These are phyloP conservation scores for Taurulus bubalis DNA, from an alignment of 2,113 vertebrate genomes.

Conservation along the genomic window DNA sequence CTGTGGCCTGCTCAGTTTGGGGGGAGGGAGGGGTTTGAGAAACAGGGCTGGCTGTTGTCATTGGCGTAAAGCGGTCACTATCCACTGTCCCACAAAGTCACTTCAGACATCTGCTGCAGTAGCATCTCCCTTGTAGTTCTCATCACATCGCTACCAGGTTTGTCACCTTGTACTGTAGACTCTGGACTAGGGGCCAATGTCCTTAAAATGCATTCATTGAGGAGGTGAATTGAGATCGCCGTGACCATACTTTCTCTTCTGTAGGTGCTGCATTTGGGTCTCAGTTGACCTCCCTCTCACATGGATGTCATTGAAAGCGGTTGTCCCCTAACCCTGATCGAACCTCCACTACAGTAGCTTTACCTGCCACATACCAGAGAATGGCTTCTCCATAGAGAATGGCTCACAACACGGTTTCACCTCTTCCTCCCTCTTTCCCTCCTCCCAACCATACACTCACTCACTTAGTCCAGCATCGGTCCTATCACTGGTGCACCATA, in stretches of 20 bases:
- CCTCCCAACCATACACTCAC: constrained; percentile 59
- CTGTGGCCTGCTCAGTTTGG: constrained; percentile 36
- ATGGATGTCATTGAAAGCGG: constrained; percentile 70
- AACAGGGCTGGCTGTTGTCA: constrained; percentile 73
- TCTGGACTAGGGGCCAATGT: constrained; percentile 66
- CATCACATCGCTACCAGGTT: constrained; percentile 71
- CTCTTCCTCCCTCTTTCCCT: constrained; percentile 18
- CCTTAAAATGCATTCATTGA: constrained; percentile 64
- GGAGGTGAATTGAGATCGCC: constrained; percentile 49
- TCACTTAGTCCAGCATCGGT: constrained; percentile 50
- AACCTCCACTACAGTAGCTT: constrained; percentile 20
- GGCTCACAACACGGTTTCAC: constrained; percentile 67
- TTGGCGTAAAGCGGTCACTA: constrained; percentile 47
- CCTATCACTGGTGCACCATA: constrained; percentile 49
- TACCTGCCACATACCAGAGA: constrained; percentile 61
- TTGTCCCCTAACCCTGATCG: constrained; percentile 59
- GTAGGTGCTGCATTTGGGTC: constrained; percentile 22
- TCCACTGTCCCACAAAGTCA: constrained; percentile 59
- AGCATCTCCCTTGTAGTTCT: constrained; percentile 54
- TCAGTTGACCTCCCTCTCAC: constrained; percentile 52
- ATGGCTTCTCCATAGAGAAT: constrained; percentile 80
- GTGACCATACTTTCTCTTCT: background rate
- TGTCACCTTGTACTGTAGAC: constrained; percentile 54
- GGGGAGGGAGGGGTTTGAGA: constrained; percentile 47
- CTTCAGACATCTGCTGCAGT: constrained; percentile 56